Base-by-base conservation (phyloP, 2,797 vertebrate species). In the Gymnothorax reevesii region DNA sequence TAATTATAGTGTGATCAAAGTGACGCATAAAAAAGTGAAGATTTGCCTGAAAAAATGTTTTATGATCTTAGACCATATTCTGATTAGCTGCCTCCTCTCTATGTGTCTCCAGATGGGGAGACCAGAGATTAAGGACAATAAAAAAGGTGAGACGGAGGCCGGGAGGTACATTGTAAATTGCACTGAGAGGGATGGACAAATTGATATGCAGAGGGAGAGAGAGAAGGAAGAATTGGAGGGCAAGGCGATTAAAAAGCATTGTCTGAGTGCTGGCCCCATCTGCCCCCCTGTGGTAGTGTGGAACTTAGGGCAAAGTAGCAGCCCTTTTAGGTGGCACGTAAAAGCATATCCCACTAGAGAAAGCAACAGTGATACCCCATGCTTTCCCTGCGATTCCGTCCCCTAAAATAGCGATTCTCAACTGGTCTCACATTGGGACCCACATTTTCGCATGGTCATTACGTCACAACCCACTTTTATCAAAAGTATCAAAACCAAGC, bases 321-420 rank as follows among this genome's bases (percentile, higher is more conserved):
- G 7, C 15, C 73, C 49, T 59, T 73, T 54, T n/a, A n/a, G 55
- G 20, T 57, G 52, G 64, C 49, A 13, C 90, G 87, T 88, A 90
- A 90, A 93, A 92, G 91, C 93, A 89, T 94, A 93, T 95, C 91
- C 90, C 94, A 94, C 94, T 94, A 93, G 90, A 95, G 95, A 93
- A 91, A 73, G 89, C 91, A 93, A 94, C 93, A 94, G 92, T 93
- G 93, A 95, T 94, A 91, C 92, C 91, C 91, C 92, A 89, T 88
- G 87, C 92, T 89, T 90, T 92, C 89, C 87, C 77, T 71, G 89
- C 87, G 91, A 90, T 90, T 91, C 92, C 94, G 87, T 85, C 85
- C 82, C 94, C 93, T 92, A 91, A 95, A 93, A 91, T n/a, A n/a
- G n/a, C n/a, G n/a, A n/a, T n/a, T n/a, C n/a, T n/a, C n/a, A n/a